Evolutionary conservation across 2,888 invertebrate species (phyloP).

Genomic region (Drosophila mercatorum): DNA sequence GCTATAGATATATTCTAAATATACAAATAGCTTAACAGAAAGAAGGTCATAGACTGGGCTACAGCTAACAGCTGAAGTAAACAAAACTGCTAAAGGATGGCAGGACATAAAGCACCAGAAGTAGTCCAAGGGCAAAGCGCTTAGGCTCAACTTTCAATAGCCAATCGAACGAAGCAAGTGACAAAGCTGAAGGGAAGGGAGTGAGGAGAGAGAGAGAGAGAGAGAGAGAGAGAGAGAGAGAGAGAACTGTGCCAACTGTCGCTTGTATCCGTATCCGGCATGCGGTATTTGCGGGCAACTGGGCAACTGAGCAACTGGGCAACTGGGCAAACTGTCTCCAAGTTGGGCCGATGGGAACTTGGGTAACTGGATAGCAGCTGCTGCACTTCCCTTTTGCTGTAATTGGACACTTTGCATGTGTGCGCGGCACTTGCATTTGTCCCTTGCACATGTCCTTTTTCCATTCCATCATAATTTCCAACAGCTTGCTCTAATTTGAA

Average conservation of each 20-base stretch:
- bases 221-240: background rate
- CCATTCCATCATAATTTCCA: slow-evolving; percentile 67
- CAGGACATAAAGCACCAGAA: background rate
- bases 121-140: background rate
- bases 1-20: no score
- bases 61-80: no score
- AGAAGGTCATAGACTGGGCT: no score
- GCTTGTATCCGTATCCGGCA: slow-evolving; percentile 56
- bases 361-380: slow-evolving; percentile 63
- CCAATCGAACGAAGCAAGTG: background rate
- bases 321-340: slow-evolving; percentile 3
- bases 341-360: background rate
- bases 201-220: background rate
- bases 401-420: slow-evolving; percentile 70
- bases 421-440: slow-evolving; percentile 36
- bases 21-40: no score
- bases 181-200: background rate
- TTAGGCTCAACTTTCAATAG: background rate
- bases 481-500: slow-evolving; percentile 67
- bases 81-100: no score
- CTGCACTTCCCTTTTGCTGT: slow-evolving; percentile 53
- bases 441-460: slow-evolving; percentile 15
- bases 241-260: slow-evolving; percentile 12
- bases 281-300: slow-evolving; percentile 16
- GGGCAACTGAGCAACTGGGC: background rate